Conservation (phyloP, 2,888 invertebrate species). For the Cordylochernes scorpioides region DNA sequence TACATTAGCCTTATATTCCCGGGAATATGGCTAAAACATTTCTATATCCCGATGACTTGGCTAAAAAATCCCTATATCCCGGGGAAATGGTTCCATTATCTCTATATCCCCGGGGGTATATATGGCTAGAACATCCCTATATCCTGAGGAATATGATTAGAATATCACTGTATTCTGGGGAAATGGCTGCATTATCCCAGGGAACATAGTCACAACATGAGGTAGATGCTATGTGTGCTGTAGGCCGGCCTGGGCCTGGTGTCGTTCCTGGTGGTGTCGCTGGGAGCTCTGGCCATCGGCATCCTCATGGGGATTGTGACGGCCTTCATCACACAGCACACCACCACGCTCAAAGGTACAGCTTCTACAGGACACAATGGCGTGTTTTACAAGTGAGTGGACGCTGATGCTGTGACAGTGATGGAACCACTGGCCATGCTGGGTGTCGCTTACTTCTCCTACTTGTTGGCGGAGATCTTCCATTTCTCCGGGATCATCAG, state of each 20-base stretch:
- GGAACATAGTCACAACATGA: too few relatives aligned
- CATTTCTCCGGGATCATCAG: slow-evolving; percentile 31
- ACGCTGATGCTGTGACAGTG: slow-evolving; percentile 20
- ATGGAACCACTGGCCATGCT: slow-evolving; percentile 29
- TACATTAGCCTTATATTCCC: too few relatives aligned
- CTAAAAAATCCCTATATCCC: too few relatives aligned
- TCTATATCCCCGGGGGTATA: too few relatives aligned
- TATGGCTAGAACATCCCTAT: too few relatives aligned
- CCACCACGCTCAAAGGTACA: slow-evolving; percentile 19
- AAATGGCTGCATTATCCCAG: too few relatives aligned
- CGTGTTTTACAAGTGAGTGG: slow-evolving; percentile 1
- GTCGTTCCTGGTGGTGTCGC: slow-evolving; percentile 27
- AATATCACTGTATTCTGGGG: too few relatives aligned
- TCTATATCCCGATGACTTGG: too few relatives aligned
- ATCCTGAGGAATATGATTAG: too few relatives aligned
- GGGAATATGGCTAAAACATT: too few relatives aligned
- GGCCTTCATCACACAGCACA: slow-evolving; percentile 20
- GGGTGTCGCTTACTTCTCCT: slow-evolving; percentile 28
- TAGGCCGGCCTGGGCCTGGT: slow-evolving; percentile 24
- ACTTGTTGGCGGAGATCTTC: slow-evolving; percentile 29
- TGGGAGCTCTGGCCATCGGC: slow-evolving; percentile 27
- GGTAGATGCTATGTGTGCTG: too few relatives aligned
- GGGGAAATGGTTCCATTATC: too few relatives aligned
- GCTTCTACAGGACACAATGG: background rate
- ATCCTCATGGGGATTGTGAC: slow-evolving; percentile 25